Base-by-base conservation (phyloP, 2,113 vertebrate species). In the human region DNA sequence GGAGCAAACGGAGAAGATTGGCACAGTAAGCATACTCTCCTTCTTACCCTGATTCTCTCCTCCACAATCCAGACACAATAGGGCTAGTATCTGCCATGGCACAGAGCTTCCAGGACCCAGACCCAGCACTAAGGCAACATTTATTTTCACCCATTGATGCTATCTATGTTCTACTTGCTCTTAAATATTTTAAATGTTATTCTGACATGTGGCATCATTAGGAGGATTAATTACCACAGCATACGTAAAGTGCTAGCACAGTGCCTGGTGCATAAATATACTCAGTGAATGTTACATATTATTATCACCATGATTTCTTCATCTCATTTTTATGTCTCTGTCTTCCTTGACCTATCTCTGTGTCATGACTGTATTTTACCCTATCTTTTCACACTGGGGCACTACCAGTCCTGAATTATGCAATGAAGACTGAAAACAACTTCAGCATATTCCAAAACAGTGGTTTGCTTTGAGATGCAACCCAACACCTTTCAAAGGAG, bases 391-490 rank as follows among this genome's bases (percentile, higher is more conserved):
- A 89, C 27, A 86, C 20, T 17, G 45, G 5, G 35, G 13, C 30
- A 35, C 78, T 11, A 22, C 87, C 83, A 66, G 38, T 40, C 18
- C 66, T 88, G 12, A 94, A 55, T 59, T 50, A 78, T 35, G 45
- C 64, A 75, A 81, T 16, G 45, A 78, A 2, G 48, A 12, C 25
- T 40, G 52, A 88, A 97, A 95, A 88, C 92, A 96, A 73, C n/a
- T 17, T 10, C 27, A 94, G 45, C 30, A 18, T 57, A 30, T 88
- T 96, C 92, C 93, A 91, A 85, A 92, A 22, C 35, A 6, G 27
- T 93, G 91, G 52, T 85, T 96, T 94, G 38, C 35, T 90, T 90
- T 64, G 73, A 73, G 72, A 68, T n/a, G 18, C 40, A 96, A 92
- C 72, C 66, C 50, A 92, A 82, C 40, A 23, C 32, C 94, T 95